These are phyloP conservation scores for Ceyx erithaca DNA, from an alignment of 2,797 vertebrate species.

Conservation along the genomic window DNA sequence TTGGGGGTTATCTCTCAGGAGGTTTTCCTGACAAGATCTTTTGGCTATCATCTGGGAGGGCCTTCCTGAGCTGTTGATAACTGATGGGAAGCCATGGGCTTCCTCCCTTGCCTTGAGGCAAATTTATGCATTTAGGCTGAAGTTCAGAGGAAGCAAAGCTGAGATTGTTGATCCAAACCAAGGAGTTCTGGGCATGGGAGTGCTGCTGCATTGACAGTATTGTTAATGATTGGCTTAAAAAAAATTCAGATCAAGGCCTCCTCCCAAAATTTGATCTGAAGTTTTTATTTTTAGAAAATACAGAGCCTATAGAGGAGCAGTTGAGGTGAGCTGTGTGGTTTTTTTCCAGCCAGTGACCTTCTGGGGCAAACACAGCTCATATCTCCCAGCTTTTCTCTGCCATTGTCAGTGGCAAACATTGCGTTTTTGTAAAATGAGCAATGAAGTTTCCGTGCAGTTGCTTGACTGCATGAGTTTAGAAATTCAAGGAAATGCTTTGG, in stretches of 20 bases:
- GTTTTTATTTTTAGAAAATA: conserved; percentile 44
- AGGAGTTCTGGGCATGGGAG: background rate
- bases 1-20: conserved; percentile 39
- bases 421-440: background rate
- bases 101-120: conserved; percentile 26
- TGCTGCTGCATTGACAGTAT: background rate
- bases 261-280: conserved; percentile 25
- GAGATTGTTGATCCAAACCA: background rate
- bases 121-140: background rate
- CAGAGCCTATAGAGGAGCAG: background rate
- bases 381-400: background rate
- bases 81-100: conserved; percentile 21
- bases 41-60: conserved; percentile 17
- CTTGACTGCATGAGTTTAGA: background rate
- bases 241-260: background rate
- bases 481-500: background rate
- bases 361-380: background rate
- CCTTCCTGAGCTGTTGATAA: conserved; percentile 60
- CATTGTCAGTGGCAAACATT: background rate
- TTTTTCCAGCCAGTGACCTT: background rate
- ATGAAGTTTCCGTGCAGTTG: background rate
- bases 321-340: background rate
- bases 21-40: conserved; percentile 33
- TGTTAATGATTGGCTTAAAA: background rate
- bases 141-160: conserved; percentile 32